These are phyloP conservation scores for Hirtodrosophila duncani DNA, from an alignment of 2,888 invertebrate genomes.

Conservation along the genomic window DNA sequence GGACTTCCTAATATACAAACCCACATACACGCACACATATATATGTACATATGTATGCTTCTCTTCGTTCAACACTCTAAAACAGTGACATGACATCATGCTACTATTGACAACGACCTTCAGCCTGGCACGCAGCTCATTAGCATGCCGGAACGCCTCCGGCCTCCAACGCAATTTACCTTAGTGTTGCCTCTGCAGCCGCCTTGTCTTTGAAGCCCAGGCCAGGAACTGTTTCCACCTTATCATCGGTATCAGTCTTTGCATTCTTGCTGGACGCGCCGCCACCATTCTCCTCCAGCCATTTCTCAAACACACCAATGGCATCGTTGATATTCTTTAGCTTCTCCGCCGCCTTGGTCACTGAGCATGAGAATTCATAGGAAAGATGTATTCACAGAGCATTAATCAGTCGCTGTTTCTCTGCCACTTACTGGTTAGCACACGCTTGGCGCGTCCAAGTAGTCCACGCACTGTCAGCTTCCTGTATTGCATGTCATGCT, in stretches of 20 bases:
- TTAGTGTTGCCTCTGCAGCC: constrained; percentile 84
- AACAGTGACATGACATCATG: constrained; percentile 68
- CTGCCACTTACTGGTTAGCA: constrained; percentile 78
- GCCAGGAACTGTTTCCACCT: constrained; percentile 84
- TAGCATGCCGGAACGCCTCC: constrained; percentile 31
- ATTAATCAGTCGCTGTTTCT: not conserved
- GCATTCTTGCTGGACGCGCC: constrained; percentile 75
- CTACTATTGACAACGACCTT: constrained; percentile 28
- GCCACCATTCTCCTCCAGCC: constrained; percentile 81
- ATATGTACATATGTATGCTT: constrained; percentile 16
- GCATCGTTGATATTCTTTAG: constrained; percentile 84
- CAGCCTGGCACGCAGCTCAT: constrained; percentile 8
- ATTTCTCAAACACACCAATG: constrained; percentile 83
- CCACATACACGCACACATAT: constrained; percentile 1
- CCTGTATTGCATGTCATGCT: constrained; percentile 83
- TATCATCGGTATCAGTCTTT: constrained; percentile 80
- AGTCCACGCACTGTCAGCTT: constrained; percentile 83
- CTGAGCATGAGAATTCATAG: constrained; percentile 75
- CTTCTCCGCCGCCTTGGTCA: constrained; percentile 85
- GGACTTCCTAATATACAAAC: constrained; percentile 12
- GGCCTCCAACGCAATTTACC: constrained; percentile 64
- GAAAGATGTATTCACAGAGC: too few species aligned
- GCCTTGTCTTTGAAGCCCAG: constrained; percentile 88
- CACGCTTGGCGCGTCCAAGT: constrained; percentile 80
- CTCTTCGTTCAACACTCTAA: constrained; percentile 37